Conservation (phyloP, 2,888 invertebrate species). For the Yponomeuta plumbellus region DNA sequence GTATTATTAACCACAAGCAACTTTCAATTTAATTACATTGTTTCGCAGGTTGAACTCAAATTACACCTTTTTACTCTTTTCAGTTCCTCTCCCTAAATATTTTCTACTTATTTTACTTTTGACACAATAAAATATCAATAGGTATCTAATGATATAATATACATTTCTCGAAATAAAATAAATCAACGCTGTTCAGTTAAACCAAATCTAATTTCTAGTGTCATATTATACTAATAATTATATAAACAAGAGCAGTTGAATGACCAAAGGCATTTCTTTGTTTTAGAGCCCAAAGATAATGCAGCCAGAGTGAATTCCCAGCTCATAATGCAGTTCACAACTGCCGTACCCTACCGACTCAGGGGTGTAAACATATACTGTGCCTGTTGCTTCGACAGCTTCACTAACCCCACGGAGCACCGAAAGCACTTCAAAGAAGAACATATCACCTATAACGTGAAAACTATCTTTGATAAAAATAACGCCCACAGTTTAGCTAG, state of each 20-base stretch:
- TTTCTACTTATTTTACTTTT: no score
- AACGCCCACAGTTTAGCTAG: not conserved
- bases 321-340: slow-evolving; percentile 17
- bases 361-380: slow-evolving; percentile 12
- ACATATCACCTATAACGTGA: slow-evolving; percentile 10
- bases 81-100: no score
- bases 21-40: not conserved
- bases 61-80: not conserved
- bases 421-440: slow-evolving; percentile 9
- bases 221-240: no score
- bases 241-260: not conserved
- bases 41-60: not conserved
- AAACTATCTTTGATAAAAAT: slow-evolving; percentile 13
- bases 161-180: no score
- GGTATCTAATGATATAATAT: no score
- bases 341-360: slow-evolving; percentile 16
- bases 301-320: slow-evolving; percentile 19
- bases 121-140: no score
- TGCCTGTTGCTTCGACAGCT: slow-evolving; percentile 16
- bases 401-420: slow-evolving; percentile 3
- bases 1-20: not conserved
- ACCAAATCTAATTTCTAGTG: not conserved
- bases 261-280: slow-evolving; percentile 43
- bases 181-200: no score
- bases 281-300: slow-evolving; percentile 52